phyloP scores from a whole-genome alignment of 2,888 invertebrate genomes.

The Arrhopalites spinosus region DNA sequence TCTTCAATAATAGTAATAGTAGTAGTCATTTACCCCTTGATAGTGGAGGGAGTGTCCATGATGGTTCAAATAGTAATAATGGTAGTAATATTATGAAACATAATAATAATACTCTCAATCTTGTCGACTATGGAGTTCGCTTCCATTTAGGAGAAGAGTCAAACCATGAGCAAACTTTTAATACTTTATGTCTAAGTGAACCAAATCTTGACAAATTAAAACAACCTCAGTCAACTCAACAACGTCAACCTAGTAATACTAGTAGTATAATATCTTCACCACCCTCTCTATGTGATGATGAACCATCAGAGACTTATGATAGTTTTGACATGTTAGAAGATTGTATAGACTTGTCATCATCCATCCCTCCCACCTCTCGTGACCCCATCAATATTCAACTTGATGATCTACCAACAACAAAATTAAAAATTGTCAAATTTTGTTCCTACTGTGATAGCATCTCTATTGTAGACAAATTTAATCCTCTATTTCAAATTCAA shows the following conservation, averaged over 20 bases:
- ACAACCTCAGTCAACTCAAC: background rate
- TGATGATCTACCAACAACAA: background rate
- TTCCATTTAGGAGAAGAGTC: constrained; percentile 42
- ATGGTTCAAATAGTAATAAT: constrained; percentile 12
- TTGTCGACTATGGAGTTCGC: constrained; percentile 24
- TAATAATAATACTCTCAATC: too few species aligned
- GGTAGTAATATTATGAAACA: too few species aligned
- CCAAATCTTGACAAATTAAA: constrained; percentile 40
- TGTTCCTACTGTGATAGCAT: constrained; percentile 41
- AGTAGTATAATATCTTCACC: constrained; percentile 8
- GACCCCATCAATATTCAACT: constrained; percentile 7
- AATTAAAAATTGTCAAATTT: constrained; percentile 18
- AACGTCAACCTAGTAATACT: background rate
- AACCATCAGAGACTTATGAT: constrained; percentile 12
- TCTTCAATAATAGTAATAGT: background rate
- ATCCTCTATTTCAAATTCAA: constrained; percentile 41
- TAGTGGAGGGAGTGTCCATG: background rate
- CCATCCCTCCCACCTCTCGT: too few species aligned
- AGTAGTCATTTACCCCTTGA: background rate
- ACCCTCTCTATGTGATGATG: background rate
- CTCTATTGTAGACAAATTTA: constrained; percentile 36
- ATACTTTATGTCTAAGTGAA: constrained; percentile 36
- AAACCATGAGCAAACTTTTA: constrained; percentile 38
- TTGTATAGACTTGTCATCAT: background rate
- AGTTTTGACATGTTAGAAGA: constrained; percentile 5